Evolutionary conservation across 2,797 vertebrate species (phyloP).

Genomic region (Oreonectes daqikongensis): DNA sequence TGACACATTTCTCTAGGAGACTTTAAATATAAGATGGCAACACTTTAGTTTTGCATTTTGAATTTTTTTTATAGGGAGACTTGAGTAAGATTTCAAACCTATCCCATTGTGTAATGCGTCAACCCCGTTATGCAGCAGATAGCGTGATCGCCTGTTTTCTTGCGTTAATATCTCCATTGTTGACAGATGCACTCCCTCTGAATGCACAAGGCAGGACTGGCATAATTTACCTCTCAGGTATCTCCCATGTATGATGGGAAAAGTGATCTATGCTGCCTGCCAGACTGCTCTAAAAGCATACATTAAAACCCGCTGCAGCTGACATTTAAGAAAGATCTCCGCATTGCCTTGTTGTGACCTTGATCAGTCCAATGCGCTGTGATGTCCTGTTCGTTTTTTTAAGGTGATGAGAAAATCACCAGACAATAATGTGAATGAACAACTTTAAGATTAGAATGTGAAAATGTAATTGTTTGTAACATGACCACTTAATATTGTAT

Average conservation of each 20-base stretch:
- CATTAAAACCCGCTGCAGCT: constrained; percentile 51
- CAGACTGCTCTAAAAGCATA: constrained; percentile 46
- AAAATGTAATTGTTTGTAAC: neutral
- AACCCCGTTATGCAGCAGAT: no score
- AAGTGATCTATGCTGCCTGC: constrained; percentile 47
- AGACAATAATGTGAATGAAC: neutral
- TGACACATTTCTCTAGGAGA: no score
- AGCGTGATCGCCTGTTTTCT: no score
- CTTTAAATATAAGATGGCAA: no score
- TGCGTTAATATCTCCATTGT: no score
- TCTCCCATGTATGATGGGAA: constrained; percentile 43
- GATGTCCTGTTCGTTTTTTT: neutral
- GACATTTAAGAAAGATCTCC: constrained; percentile 3
- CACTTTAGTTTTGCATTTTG: no score
- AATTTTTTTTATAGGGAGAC: no score
- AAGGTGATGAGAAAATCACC: neutral
- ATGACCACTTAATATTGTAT: neutral
- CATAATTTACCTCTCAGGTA: constrained; percentile 57
- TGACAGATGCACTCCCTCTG: constrained; percentile 34
- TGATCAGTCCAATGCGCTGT: neutral
- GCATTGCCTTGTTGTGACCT: neutral
- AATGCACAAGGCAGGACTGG: constrained; percentile 46
- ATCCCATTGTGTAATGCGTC: no score
- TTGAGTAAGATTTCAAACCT: no score
- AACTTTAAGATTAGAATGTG: neutral